phyloP scores from a whole-genome alignment of 2,888 invertebrate genomes.

The Therioaphis trifolii region DNA sequence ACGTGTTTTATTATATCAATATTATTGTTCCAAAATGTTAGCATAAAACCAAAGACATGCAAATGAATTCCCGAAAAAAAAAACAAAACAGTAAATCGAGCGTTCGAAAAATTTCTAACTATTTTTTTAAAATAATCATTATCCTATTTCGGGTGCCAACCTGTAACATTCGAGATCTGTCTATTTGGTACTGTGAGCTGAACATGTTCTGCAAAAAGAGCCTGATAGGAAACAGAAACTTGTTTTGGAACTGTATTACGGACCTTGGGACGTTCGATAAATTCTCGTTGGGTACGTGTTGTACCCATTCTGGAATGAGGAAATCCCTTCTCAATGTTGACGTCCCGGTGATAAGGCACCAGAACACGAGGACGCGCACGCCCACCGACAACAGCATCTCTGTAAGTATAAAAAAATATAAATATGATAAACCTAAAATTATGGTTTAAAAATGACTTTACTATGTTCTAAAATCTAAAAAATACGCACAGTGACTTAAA shows the following conservation, averaged over 20 bases:
- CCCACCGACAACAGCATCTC: background rate
- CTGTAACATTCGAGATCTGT: conserved; percentile 8
- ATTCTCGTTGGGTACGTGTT: conserved; percentile 25
- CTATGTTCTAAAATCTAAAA: no score
- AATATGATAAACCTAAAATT: no score
- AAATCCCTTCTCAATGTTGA: background rate
- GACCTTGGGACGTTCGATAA: conserved; percentile 8
- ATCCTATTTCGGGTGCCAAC: background rate
- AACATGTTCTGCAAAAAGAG: conserved; percentile 25
- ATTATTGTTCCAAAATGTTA: no score
- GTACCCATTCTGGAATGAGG: background rate
- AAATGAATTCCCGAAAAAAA: no score
- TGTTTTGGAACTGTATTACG: background rate
- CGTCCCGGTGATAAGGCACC: background rate
- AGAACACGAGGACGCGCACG: background rate
- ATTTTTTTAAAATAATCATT: background rate
- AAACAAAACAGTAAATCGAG: no score
- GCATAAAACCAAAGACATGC: no score
- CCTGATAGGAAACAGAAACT: background rate
- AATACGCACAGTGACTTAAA: no score
- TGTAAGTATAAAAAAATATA: background rate
- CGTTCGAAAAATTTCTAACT: no score
- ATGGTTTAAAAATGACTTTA: no score
- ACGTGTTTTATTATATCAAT: no score
- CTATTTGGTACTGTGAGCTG: conserved; percentile 1